Conservation (phyloP, 2,888 invertebrate genomes). For the Tetanocera ferruginea region DNA sequence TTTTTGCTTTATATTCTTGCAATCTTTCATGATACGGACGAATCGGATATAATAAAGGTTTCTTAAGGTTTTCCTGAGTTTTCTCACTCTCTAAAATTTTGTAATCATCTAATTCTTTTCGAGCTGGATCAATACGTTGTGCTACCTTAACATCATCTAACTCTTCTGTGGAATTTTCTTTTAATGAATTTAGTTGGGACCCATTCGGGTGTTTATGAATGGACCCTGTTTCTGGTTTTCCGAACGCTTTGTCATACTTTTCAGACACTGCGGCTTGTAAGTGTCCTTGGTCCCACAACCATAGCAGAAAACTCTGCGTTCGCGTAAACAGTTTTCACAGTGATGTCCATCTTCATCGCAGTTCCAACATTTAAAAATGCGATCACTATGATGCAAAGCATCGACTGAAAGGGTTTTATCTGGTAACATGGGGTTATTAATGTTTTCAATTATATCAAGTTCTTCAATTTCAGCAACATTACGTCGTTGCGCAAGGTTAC, state of each 20-base stretch:
- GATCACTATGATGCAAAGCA: not conserved
- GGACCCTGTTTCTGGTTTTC: not conserved
- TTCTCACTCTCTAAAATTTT: not conserved
- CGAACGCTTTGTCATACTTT: not conserved
- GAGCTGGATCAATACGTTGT: no score
- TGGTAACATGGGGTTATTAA: not conserved
- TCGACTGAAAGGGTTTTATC: not conserved
- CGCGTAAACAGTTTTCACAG: slow-evolving; percentile 25
- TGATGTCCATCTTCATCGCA: slow-evolving; percentile 31
- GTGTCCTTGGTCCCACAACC: slow-evolving; percentile 30
- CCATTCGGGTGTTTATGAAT: not conserved
- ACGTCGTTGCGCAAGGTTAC: not conserved
- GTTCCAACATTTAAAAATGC: slow-evolving; percentile 30
- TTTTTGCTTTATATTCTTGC: not conserved
- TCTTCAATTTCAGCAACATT: slow-evolving; percentile 26
- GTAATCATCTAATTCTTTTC: not conserved
- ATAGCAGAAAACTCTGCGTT: slow-evolving; percentile 37
- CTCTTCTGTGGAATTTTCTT: not conserved
- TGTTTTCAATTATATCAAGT: not conserved
- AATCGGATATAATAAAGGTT: not conserved
- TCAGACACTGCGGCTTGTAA: not conserved
- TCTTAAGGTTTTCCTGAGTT: not conserved
- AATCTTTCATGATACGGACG: slow-evolving; percentile 26
- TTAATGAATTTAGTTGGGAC: not conserved
- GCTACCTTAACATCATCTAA: not conserved